Percentiles rank a stretch among this genome's conserved stretches.
Evolutionary conservation across 2,113 vertebrate species (phyloP).

Genomic region (Mohoua ochrocephala): DNA sequence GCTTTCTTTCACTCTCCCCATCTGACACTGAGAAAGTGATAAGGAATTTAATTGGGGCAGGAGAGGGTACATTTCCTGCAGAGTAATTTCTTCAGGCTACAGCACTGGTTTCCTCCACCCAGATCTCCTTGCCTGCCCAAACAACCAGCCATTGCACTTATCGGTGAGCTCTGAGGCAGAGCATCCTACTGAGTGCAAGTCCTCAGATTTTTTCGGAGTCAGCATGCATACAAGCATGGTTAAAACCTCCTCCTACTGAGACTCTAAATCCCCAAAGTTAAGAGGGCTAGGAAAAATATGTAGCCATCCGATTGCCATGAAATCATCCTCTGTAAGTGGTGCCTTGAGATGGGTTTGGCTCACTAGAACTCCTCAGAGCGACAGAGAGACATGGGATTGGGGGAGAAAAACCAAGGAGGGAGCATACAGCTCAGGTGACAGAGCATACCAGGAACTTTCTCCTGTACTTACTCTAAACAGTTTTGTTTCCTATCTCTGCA

Average conservation of each 20-base stretch:
- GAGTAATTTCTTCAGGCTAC: not conserved
- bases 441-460: rapidly evolving
- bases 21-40: not conserved
- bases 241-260: not conserved
- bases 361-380: not conserved
- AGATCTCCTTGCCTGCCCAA: not conserved
- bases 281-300: not conserved
- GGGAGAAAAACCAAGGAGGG: not conserved
- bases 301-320: not conserved
- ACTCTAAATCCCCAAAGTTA: not conserved
- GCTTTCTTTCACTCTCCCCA: not conserved
- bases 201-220: not conserved
- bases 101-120: not conserved
- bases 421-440: not conserved
- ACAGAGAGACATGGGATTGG: not conserved
- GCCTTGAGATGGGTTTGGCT: not conserved
- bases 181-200: not conserved
- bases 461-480: not conserved
- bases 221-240: not conserved
- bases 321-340: not conserved
- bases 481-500: not conserved
- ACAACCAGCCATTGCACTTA: not conserved
- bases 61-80: not conserved
- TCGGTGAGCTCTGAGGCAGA: not conserved
- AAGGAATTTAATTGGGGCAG: not conserved